phyloP scores from a whole-genome alignment of 2,113 vertebrate genomes.

The Erythrolamprus reginae region DNA sequence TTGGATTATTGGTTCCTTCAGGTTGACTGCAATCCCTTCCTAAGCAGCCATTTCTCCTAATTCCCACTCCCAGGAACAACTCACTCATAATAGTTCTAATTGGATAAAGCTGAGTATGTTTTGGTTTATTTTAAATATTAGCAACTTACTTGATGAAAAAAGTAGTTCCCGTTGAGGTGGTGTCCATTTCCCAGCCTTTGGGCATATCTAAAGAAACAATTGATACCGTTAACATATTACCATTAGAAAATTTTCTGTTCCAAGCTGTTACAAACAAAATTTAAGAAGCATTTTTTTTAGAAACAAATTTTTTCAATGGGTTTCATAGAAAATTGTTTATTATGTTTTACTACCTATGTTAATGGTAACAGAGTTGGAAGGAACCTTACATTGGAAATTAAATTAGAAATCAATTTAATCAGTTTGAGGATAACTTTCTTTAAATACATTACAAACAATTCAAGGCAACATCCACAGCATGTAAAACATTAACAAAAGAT shows the following conservation, averaged over 20 bases:
- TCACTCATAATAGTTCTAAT: not conserved
- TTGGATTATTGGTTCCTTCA: not conserved
- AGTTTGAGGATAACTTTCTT: not conserved
- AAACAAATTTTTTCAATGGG: not conserved
- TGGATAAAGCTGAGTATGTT: not conserved
- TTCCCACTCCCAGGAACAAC: not conserved
- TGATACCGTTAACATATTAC: not conserved
- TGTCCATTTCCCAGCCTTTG: slow-evolving; percentile 73
- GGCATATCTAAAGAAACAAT: slow-evolving; percentile 64
- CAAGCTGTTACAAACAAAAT: not conserved
- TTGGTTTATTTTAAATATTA: not conserved
- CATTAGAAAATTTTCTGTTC: not conserved
- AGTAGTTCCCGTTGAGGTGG: slow-evolving; percentile 60
- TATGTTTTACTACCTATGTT: not conserved
- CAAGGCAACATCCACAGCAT: not conserved
- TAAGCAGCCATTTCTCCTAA: not conserved
- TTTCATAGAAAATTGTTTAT: not conserved
- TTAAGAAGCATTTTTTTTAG: rapidly evolving
- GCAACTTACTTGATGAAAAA: slow-evolving; percentile 78
- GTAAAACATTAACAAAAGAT: not conserved
- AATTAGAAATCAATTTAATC: not conserved
- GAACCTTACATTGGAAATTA: too few relatives aligned
- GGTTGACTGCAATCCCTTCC: not conserved
- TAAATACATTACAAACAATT: not conserved
- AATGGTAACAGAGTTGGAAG: too few relatives aligned